Conservation (phyloP, 2,888 invertebrate genomes). For the Polyommatus icarus region DNA sequence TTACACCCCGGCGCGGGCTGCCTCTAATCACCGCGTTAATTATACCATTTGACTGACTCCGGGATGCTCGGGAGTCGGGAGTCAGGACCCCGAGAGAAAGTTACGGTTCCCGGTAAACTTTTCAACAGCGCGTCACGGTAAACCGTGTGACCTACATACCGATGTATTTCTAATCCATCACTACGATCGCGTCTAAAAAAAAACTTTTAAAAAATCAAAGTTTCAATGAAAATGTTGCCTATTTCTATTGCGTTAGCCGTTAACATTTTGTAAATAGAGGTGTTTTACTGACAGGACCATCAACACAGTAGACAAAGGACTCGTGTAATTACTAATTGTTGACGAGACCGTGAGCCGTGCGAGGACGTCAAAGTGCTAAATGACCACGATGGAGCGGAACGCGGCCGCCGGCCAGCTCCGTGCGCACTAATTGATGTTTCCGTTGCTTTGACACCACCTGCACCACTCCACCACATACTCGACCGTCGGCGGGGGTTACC, state of each 20-base stretch:
- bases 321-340: not conserved
- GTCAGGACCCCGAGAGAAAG: not conserved
- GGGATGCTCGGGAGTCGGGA: not conserved
- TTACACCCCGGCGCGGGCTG: slow-evolving; percentile 26
- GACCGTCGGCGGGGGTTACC: not conserved
- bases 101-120: not conserved
- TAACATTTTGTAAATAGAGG: not conserved
- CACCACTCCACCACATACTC: not conserved
- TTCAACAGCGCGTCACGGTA: not conserved
- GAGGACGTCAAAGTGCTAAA: slow-evolving; percentile 9
- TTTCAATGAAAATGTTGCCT: not conserved
- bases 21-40: slow-evolving; percentile 24
- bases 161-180: not conserved
- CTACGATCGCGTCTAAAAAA: not conserved
- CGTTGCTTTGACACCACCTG: not conserved
- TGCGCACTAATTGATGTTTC: slow-evolving; percentile 2
- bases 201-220: not conserved
- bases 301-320: not conserved
- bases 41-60: slow-evolving; percentile 6
- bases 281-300: not conserved
- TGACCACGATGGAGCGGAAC: not conserved
- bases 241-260: not conserved
- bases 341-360: not conserved
- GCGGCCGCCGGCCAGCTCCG: not conserved
- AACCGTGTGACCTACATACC: not conserved